Percentiles rank a stretch among this genome's conserved stretches.
Conservation (phyloP, 2,797 vertebrate genomes). For the Tragelaphus oryx region DNA sequence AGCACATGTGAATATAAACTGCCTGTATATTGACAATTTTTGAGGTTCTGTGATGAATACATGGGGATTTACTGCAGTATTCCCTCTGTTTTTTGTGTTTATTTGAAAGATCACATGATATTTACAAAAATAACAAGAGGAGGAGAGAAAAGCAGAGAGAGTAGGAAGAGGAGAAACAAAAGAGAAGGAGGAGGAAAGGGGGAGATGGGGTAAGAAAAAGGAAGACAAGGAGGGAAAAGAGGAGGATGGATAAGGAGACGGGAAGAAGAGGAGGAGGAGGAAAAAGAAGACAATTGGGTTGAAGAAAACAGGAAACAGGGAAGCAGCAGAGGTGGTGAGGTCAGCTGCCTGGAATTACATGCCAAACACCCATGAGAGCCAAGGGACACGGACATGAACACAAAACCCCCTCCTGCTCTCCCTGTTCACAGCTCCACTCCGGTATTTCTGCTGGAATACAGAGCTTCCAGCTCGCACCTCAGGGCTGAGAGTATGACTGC, state of each 20-base stretch:
- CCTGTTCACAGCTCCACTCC: neutral
- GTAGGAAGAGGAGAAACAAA: neutral
- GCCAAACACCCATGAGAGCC: neutral
- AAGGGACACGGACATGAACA: neutral
- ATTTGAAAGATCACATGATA: neutral
- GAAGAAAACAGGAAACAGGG: no score
- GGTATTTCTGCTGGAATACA: neutral
- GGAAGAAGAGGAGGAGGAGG: neutral
- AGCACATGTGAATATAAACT: neutral
- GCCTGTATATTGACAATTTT: neutral
- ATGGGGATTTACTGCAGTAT: neutral
- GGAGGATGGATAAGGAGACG: neutral
- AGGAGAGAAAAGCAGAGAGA: neutral
- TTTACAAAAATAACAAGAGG: neutral
- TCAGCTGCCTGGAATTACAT: neutral
- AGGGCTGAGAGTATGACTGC: neutral
- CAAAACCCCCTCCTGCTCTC: fast-evolving
- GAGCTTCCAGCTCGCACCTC: neutral
- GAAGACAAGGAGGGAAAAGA: neutral
- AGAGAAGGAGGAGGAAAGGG: neutral
- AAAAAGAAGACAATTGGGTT: neutral
- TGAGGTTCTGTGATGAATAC: neutral
- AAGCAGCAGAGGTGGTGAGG: neutral
- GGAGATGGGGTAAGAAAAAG: neutral
- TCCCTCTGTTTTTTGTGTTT: neutral